Evolutionary conservation across 2,888 invertebrate species (phyloP), one percentile per base, ranked within the genome.

Genomic region (Pyrrhia umbra): DNA sequence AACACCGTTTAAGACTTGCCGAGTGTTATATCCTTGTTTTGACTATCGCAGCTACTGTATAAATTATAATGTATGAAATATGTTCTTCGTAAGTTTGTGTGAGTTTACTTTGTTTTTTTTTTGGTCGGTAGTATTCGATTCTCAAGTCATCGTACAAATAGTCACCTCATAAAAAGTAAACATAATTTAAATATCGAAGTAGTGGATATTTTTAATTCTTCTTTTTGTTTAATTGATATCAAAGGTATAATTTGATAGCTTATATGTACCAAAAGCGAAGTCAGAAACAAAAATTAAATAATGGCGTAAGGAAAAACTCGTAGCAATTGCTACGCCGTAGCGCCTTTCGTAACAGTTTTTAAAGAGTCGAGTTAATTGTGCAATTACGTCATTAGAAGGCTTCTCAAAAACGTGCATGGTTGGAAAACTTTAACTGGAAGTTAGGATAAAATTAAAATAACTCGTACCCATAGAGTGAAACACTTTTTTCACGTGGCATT

Each of bases 1-100:
- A 90, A 89, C 88, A 89, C 83, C 85, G 84, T 82, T 86, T 86
- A 86, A 82, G 83, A 82, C 83, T 79, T 79, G 79, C 75, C 65
- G 74, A 79, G 77, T 74, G 79, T 72, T 79, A 82, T 82, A 85
- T 82, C 80, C 75, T 74, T 75, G 71, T 68, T 67, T 71, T 20
- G 34, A 63, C 66, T 74, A 64, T 68, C 37, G 40, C 30, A 43
- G 56, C 42, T 62, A 75, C 54, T 72, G 77, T 76, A 58, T 76
- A 72, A 55, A 76, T 76, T 55, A 72, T 40, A 40, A 20, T 42
- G 20, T 20, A 59, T 58, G 39, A 40, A 46, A 58, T 76, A 58
- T 63, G 25, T n/a, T 50, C n/a, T 16, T 45, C 43, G 25, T 30
- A 37, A 39, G 27, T 74, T 43, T 13, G 4, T 1, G 42, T 55